A percentile compares a stretch with the other conserved stretches of the same genome.
These are phyloP conservation scores for Listrodromus nycthemerus DNA, from an alignment of 2,888 invertebrate species.

Conservation along the genomic window DNA sequence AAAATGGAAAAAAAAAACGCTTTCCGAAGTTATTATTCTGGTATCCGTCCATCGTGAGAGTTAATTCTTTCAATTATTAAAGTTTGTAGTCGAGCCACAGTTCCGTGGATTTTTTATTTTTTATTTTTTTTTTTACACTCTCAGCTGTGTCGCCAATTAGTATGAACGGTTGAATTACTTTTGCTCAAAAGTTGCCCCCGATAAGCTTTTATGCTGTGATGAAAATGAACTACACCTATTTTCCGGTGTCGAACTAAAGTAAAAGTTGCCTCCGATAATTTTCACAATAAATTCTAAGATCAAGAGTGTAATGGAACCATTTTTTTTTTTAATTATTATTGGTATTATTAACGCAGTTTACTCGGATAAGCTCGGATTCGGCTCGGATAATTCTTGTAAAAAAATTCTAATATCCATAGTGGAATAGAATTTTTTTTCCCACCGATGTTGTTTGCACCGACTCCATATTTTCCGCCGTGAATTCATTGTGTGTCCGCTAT, in stretches of 20 bases:
- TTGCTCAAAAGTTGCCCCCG: neutral
- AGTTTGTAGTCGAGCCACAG: constrained; percentile 11
- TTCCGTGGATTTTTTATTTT: constrained; percentile 9
- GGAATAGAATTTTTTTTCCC: neutral
- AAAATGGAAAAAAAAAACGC: neutral
- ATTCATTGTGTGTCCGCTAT: neutral
- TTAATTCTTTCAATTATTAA: constrained; percentile 59
- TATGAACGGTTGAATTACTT: constrained; percentile 8
- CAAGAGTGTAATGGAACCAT: neutral
- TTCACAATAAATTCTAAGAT: neutral
- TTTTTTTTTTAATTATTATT: neutral
- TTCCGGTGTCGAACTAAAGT: neutral
- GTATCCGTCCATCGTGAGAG: constrained; percentile 22
- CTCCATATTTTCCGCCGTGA: constrained; percentile 11
- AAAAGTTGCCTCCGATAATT: neutral
- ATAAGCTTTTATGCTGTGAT: neutral
- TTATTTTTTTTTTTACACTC: constrained; percentile 13
- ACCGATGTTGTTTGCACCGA: constrained; percentile 14
- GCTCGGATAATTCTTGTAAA: neutral
- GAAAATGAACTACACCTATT: neutral
- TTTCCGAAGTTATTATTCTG: constrained; percentile 11
- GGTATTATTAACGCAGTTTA: neutral
- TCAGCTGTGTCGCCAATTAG: constrained; percentile 15
- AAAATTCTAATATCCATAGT: neutral
- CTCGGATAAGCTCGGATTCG: neutral